Evolutionary conservation across 2,113 vertebrate genomes (phyloP).

Genomic region (Asarcornis scutulata): DNA sequence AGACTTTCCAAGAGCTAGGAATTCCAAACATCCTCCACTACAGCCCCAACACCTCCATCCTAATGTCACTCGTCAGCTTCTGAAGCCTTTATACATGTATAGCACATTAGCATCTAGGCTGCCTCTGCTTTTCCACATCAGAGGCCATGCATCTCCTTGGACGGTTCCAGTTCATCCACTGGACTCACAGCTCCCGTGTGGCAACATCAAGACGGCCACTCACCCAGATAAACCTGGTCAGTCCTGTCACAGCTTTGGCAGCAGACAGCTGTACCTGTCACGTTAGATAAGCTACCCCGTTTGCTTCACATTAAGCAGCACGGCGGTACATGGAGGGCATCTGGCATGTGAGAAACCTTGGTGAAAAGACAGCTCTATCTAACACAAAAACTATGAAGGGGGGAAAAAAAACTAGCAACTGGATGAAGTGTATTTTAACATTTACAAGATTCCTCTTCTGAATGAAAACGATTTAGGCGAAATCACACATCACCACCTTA

Average conservation of each 20-base stretch:
- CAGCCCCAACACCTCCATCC: neutral
- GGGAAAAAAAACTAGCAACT: neutral
- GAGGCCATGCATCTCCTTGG: neutral
- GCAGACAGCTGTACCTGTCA: slow-evolving; percentile 53
- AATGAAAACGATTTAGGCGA: neutral
- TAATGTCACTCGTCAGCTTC: neutral
- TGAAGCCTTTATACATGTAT: neutral
- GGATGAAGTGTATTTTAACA: neutral
- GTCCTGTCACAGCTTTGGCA: slow-evolving; percentile 54
- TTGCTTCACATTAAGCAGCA: slow-evolving; percentile 51
- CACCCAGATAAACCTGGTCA: slow-evolving; percentile 61
- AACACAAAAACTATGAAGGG: neutral
- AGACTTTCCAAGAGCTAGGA: neutral
- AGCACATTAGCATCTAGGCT: neutral
- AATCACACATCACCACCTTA: neutral
- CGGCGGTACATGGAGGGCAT: slow-evolving; percentile 50
- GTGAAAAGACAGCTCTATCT: slow-evolving; percentile 56
- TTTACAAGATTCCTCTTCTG: neutral
- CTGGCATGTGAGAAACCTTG: neutral
- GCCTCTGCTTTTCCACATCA: slow-evolving; percentile 11
- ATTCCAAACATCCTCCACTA: neutral
- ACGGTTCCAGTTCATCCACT: neutral
- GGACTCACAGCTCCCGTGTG: slow-evolving; percentile 26
- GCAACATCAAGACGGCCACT: neutral
- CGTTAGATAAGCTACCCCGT: slow-evolving; percentile 58